These are phyloP conservation scores for Gallinago nigripennis DNA, from an alignment of 2,797 vertebrate species.

Conservation along the genomic window DNA sequence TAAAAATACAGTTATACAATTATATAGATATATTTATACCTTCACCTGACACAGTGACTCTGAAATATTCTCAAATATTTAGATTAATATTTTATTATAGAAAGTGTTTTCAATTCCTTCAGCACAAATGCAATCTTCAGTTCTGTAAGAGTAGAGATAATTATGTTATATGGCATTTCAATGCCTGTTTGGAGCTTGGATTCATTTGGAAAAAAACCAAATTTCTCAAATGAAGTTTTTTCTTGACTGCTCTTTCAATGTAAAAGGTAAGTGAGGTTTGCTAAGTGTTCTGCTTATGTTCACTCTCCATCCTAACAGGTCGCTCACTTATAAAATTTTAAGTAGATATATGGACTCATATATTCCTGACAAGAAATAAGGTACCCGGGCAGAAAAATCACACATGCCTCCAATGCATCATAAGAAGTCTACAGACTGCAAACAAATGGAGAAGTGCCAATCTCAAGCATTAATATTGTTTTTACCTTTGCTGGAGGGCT, in stretches of 20 bases:
- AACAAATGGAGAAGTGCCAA: not conserved
- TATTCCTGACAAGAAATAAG: not conserved
- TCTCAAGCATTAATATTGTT: not conserved
- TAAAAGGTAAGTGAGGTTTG: not conserved
- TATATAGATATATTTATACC: not conserved
- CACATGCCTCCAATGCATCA: not conserved
- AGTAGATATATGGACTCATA: not conserved
- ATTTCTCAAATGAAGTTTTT: not conserved
- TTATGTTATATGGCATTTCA: not conserved
- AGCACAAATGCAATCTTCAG: not conserved
- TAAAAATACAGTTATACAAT: not conserved
- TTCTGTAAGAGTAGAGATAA: not conserved
- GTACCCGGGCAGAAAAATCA: not conserved
- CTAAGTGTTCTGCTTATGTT: not conserved
- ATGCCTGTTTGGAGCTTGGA: not conserved
- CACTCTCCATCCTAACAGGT: not conserved
- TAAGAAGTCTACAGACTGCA: not conserved
- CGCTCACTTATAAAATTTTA: not conserved
- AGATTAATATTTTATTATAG: not conserved
- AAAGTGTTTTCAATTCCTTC: not conserved
- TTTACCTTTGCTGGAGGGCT: constrained; percentile 91
- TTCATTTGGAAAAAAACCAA: not conserved
- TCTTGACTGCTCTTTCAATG: not conserved
- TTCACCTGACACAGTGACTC: not conserved
- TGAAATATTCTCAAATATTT: not conserved